Base-by-base conservation (phyloP, 2,888 invertebrate genomes). In the Synanthedon myopaeformis region DNA sequence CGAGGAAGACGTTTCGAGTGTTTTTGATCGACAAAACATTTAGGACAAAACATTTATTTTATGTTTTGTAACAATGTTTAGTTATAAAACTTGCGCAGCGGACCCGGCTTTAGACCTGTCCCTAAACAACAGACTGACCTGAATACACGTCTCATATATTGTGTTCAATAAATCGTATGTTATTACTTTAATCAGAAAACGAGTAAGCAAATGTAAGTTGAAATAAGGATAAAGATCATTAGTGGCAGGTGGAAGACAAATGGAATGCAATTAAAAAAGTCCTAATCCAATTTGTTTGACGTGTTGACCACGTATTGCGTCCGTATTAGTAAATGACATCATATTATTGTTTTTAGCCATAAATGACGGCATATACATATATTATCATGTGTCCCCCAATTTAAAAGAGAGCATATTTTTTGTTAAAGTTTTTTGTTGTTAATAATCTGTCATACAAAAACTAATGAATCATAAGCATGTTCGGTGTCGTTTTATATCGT, bases 291-390 rank as follows among this genome's bases (percentile, higher is more conserved):
- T 12, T 12, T 23, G 13, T 19, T 49, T 17, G 12, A 49, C 17
- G 17, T 67, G 58, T 53, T 58, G 63, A 56, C 57, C 57, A 53
- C 41, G 56, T 58, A 55, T 55, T 53, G 57, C 58, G 58, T 58
- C 64, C 64, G 62, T 63, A 72, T 75, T 66, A 59, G 62, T 61
- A 59, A 71, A 70, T 80, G 79, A 80, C 74, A 80, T 80, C 79
- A 80, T 70, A 48, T 55, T 61, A 66, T 66, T 70, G 73, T 78
- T 79, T 76, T 78, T 76, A 68, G 62, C 67, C 64, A 61, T 63
- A 70, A 70, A 76, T 76, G 77, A 76, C 78, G 75, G 59, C 73
- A 76, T 51, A 75, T 35, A 28, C 73, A 76, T 51, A 75, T 35
- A 28, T 72, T 65, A 72, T 66, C 78, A 79, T 76, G 78, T 77